These are phyloP conservation scores for Protodeltote pygarga DNA, from an alignment of 2,888 invertebrate genomes.

Conservation along the genomic window DNA sequence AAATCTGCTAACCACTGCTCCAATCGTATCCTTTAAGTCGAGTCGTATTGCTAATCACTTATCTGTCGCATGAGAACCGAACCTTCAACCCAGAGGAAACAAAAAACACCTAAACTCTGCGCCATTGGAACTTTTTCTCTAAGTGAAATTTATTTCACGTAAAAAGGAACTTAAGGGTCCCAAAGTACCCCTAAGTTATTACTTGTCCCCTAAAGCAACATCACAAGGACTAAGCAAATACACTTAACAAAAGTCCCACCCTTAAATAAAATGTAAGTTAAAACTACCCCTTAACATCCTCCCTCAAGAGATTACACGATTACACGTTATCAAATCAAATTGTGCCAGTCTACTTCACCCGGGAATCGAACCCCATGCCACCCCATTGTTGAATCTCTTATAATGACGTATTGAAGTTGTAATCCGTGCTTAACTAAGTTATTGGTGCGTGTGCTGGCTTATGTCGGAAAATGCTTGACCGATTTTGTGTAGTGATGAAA, in stretches of 20 bases:
- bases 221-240: constrained; percentile 45
- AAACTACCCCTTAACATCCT: constrained; percentile 27
- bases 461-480: constrained; percentile 14
- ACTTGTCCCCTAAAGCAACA: constrained; percentile 23
- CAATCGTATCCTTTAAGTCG: no score
- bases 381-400: constrained; percentile 23
- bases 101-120: background rate
- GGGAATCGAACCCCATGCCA: constrained; percentile 46
- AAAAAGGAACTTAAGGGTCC: constrained; percentile 1
- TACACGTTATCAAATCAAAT: constrained; percentile 61
- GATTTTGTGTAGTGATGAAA: constrained; percentile 8
- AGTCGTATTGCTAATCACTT: no score
- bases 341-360: constrained; percentile 60
- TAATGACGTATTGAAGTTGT: constrained; percentile 40
- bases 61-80: no score
- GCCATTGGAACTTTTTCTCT: background rate
- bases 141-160: constrained; percentile 1
- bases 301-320: constrained; percentile 54
- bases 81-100: no score
- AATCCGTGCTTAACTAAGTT: constrained; percentile 37
- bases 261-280: constrained; percentile 26
- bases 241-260: constrained; percentile 32
- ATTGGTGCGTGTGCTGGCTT: constrained; percentile 16
- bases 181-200: constrained; percentile 12
- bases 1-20: no score